phyloP scores from a whole-genome alignment of 2,113 vertebrate species.

The Plecotus auritus region DNA sequence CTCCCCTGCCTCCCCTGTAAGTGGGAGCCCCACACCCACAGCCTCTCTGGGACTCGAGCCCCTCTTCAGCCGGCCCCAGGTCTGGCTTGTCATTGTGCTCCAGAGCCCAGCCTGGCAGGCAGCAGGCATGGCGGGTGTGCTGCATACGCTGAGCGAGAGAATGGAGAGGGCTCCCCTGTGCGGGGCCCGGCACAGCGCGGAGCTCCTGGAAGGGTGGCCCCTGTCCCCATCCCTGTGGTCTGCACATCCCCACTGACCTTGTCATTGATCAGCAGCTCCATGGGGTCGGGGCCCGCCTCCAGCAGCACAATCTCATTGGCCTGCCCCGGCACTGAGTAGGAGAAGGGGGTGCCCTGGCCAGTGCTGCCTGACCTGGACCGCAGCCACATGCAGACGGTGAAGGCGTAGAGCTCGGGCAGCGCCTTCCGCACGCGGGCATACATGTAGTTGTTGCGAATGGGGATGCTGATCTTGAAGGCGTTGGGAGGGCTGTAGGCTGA shows the following conservation, averaged over 20 bases:
- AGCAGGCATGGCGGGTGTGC: neutral
- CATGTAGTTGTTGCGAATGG: conserved; percentile 96
- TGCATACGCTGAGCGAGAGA: neutral
- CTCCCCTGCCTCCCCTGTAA: neutral
- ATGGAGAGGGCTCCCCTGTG: accelerated
- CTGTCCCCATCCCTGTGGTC: accelerated
- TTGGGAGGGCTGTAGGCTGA: conserved; percentile 86
- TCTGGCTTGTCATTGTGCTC: neutral
- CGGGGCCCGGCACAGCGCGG: neutral
- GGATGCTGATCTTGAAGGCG: conserved; percentile 92
- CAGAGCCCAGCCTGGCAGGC: neutral
- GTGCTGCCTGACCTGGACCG: conserved; percentile 82
- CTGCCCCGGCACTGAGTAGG: conserved; percentile 93
- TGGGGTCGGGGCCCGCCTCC: conserved; percentile 91
- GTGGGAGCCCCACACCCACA: neutral
- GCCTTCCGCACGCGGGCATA: conserved; percentile 91
- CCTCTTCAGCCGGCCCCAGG: neutral
- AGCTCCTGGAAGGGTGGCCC: neutral
- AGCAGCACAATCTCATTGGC: conserved; percentile 95
- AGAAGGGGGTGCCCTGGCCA: conserved; percentile 95
- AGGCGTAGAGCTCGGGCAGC: conserved; percentile 93
- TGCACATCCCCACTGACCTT: conserved; percentile 81
- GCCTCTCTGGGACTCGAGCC: neutral
- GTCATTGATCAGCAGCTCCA: conserved; percentile 97
- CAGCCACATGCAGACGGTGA: conserved; percentile 94